Evolutionary conservation across 1,140 invertebrate genomes (phyloP), one percentile per base, ranked within the genome.

Genomic region (Ostrea denselamellosa): DNA sequence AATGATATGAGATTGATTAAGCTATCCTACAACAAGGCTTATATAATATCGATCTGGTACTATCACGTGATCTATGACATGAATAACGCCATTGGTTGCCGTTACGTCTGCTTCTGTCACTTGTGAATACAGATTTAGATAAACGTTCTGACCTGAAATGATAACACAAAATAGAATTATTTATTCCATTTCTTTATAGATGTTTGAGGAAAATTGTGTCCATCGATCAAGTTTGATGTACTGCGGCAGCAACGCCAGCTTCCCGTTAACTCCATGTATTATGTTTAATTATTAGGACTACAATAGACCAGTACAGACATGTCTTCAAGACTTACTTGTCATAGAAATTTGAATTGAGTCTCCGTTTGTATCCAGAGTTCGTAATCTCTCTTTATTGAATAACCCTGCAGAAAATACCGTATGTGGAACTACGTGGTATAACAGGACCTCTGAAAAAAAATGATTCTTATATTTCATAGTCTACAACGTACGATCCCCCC

Each of bases 51-150:
- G 68, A 77, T 88, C 87, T 17, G 97, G 97, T 94, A 97, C 97
- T 96, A 98, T 97, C 0, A 98, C 97, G 87, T 97, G 95, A 94
- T 98, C 97, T 0, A 98, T 96, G 0, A 97, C 96, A 92, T 98
- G 97, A 0, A 97, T 97, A 86, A 98, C 96, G 44, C 97, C 97
- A 97, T 96, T 98, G 96, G 10, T 97, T 97, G 90, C 98, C 97
- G 88, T 96, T 96, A 83, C 97, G 92, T 98, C 97, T 91, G 97
- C 96, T 93, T 97, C 97, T 25, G 97, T 94, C 5, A 98, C 96
- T 93, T 96, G 96, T 19, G 97, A 97, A 10, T 97, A 77, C 2
- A 77, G 98, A 91, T 98, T 97, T 19, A 83, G 25, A 9, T 71
- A 52, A 19, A 88, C 83, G 17, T 44, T 52, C 19, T 44, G 17